Conservation (phyloP, 2,797 vertebrate genomes). For the Anabacerthia variegaticeps region DNA sequence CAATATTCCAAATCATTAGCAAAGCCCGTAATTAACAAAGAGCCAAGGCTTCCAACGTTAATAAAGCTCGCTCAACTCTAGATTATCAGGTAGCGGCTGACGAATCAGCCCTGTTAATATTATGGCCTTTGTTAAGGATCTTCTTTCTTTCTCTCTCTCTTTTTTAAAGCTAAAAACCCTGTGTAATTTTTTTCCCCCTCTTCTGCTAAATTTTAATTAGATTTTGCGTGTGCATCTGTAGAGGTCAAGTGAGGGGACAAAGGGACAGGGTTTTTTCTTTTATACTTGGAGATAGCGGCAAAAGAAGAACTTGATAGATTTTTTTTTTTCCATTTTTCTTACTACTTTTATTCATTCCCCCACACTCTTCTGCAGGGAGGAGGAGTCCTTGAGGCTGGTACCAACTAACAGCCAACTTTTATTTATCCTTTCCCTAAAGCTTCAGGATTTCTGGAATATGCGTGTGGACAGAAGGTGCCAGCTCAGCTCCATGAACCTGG, state of each 20-base stretch:
- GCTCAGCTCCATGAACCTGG: background rate
- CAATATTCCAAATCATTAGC: conserved; percentile 99
- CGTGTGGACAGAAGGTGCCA: background rate
- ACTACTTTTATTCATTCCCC: background rate
- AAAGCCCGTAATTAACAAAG: conserved; percentile 92
- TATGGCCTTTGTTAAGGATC: conserved; percentile 69
- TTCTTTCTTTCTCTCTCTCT: background rate
- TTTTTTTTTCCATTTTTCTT: background rate
- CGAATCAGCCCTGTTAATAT: conserved; percentile 61
- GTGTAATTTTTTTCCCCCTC: background rate
- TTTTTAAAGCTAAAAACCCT: conserved; percentile 52
- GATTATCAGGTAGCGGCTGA: conserved; percentile 72
- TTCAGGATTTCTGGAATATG: background rate
- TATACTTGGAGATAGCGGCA: background rate
- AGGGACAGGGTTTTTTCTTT: conserved; percentile 3
- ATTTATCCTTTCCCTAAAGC: background rate
- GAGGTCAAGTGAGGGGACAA: conserved; percentile 57
- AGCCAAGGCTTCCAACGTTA: conserved; percentile 74
- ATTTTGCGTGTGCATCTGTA: conserved; percentile 53
- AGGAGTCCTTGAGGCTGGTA: background rate
- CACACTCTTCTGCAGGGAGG: background rate
- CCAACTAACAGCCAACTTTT: background rate
- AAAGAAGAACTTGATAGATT: background rate
- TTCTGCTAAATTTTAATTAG: conserved; percentile 70
- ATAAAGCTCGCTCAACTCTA: conserved; percentile 70